These are phyloP conservation scores for Florisuga fusca DNA, from an alignment of 2,797 vertebrate genomes.

Conservation along the genomic window DNA sequence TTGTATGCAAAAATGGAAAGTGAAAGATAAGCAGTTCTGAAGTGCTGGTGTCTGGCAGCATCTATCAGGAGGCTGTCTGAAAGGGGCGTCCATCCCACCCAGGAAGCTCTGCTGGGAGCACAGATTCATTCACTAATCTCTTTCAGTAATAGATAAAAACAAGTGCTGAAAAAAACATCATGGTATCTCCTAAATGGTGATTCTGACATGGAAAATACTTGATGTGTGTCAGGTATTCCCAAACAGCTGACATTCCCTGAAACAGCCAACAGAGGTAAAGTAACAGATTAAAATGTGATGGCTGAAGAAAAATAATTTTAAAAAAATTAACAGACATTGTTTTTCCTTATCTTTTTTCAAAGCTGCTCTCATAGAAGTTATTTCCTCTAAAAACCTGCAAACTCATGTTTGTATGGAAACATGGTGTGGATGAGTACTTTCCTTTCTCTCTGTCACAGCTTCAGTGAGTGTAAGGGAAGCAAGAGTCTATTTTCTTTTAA, in stretches of 20 bases:
- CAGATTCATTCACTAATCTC: background rate
- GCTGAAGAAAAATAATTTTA: background rate
- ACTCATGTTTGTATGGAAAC: background rate
- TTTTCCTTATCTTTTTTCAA: background rate
- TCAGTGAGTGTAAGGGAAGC: background rate
- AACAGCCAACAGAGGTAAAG: background rate
- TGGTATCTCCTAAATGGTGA: background rate
- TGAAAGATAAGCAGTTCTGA: background rate
- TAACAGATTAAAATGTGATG: background rate
- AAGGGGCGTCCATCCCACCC: background rate
- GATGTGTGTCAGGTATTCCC: background rate
- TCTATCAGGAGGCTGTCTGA: background rate
- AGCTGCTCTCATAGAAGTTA: background rate
- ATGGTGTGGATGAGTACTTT: background rate
- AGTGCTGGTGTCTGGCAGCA: background rate
- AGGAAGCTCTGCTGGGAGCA: background rate
- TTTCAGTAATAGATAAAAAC: constrained; percentile 3
- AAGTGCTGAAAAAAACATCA: background rate
- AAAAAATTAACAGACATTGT: background rate
- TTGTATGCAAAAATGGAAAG: background rate
- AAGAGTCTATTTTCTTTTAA: background rate
- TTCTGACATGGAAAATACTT: background rate
- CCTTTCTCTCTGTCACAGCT: background rate
- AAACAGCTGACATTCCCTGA: background rate
- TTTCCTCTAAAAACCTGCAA: background rate